Evolutionary conservation across 2,888 invertebrate genomes (phyloP), one percentile per base, ranked within the genome.

Genomic region (Lobophora halterata): DNA sequence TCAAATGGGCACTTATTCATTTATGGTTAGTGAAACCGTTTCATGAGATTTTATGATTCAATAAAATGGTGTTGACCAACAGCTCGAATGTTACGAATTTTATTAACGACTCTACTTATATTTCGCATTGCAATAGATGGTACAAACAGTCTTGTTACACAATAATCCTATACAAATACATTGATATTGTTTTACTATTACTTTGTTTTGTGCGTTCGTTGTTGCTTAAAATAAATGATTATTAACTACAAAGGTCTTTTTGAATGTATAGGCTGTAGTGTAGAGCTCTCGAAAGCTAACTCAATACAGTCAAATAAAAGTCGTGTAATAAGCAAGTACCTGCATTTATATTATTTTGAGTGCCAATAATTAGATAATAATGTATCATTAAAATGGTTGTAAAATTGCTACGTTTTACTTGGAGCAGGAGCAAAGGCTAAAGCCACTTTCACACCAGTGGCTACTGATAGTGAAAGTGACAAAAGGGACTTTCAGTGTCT

Each of bases 31-130:
- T 53, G 51, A 54, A 65, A 68, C 61, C 52, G 61, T 57, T 60
- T 33, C 33, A 14, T 42, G 5, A 57, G 48, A 65, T 61, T 73
- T 70, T 65, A 69, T 66, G 68, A 65, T 63, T 59, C 67, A 67
- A 72, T 77, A 73, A 76, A 79, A 66, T 55, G 53, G 50, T 9
- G 23, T 26, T 46, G 61, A 52, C 59, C 59, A 61, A 57, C 68
- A 62, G n/a, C 64, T 59, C 57, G n/a, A n/a, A n/a, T 67, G 65
- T 66, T 61, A 57, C 56, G 51, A 46, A 56, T 66, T 71, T 59
- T 63, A 69, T 64, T 52, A 61, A 71, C 51, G 52, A 43, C 32
- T 49, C 13, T 29, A 6, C 18, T 21, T 14, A 13, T 34, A 28
- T 38, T 31, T 46, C 11, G 14, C 16, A 17, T 24, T 7, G 14